Conservation (phyloP, 2,888 invertebrate genomes). For the Epinotia ramella region DNA sequence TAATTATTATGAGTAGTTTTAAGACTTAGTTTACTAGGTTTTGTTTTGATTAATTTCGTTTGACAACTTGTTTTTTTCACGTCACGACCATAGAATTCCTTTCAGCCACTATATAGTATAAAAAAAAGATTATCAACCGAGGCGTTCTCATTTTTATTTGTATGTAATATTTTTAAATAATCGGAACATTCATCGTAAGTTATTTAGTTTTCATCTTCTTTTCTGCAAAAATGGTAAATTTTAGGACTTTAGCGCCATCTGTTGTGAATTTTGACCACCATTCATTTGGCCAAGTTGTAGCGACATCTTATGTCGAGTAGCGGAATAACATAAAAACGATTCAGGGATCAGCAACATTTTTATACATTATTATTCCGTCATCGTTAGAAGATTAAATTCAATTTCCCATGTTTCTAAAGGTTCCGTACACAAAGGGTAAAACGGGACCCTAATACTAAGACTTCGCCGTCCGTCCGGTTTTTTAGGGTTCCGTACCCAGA, state of each 20-base stretch:
- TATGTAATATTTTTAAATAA: too few species aligned
- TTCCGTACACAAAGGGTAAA: too few species aligned
- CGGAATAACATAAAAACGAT: neutral
- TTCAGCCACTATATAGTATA: neutral
- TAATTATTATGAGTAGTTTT: neutral
- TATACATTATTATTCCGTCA: too few species aligned
- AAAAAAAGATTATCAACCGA: too few species aligned
- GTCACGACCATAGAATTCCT: neutral
- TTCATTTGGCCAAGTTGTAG: neutral
- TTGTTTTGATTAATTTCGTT: neutral
- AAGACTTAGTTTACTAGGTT: neutral
- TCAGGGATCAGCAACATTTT: slow-evolving; percentile 23
- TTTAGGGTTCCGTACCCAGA: too few species aligned
- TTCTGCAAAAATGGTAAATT: neutral
- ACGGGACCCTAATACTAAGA: too few species aligned
- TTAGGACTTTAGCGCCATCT: slow-evolving; percentile 7
- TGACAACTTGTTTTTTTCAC: neutral
- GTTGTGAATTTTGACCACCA: neutral
- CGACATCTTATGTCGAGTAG: slow-evolving; percentile 40
- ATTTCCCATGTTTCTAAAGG: too few species aligned
- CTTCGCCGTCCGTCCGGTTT: too few species aligned
- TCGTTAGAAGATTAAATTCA: too few species aligned
- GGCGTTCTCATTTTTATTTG: too few species aligned
- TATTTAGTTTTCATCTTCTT: neutral
- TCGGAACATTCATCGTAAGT: too few species aligned